These are phyloP conservation scores for Molossus molossus DNA, from an alignment of 2,797 vertebrate species.

Conservation along the genomic window DNA sequence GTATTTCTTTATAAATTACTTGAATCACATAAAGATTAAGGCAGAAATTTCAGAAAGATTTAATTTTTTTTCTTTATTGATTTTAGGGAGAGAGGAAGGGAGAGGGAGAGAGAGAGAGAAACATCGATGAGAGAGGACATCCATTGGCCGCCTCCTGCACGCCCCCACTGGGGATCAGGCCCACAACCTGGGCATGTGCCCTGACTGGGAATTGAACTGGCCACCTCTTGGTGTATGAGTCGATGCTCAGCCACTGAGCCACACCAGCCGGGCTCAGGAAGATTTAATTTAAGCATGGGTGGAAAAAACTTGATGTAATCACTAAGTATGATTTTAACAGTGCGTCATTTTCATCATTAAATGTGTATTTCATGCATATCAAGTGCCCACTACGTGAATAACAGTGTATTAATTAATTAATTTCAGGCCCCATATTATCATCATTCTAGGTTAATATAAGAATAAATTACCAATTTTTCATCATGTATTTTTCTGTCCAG, in stretches of 20 bases:
- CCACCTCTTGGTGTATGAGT: too few relatives aligned
- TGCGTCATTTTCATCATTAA: conserved; percentile 64
- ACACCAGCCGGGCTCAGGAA: not conserved
- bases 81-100: too few relatives aligned
- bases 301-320: not conserved
- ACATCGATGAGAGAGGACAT: too few relatives aligned
- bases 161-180: too few relatives aligned
- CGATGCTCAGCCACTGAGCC: too few relatives aligned
- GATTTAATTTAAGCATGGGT: conserved; percentile 56
- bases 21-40: conserved; percentile 45
- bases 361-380: conserved; percentile 31
- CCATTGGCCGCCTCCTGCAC: too few relatives aligned
- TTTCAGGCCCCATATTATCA: not conserved
- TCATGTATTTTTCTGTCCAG: conserved; percentile 56
- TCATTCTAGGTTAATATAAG: not conserved
- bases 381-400: not conserved
- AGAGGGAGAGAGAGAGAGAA: too few relatives aligned
- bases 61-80: too few relatives aligned
- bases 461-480: conserved; percentile 66
- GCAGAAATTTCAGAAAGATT: conserved; percentile 38
- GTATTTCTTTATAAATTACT: conserved; percentile 29
- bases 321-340: conserved; percentile 42
- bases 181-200: too few relatives aligned
- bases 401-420: conserved; percentile 69
- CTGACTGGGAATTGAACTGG: too few relatives aligned